Percentiles rank a stretch among this genome's conserved stretches.
These are phyloP conservation scores for Isichthys henryi DNA, from an alignment of 2,113 vertebrate species.

Conservation along the genomic window DNA sequence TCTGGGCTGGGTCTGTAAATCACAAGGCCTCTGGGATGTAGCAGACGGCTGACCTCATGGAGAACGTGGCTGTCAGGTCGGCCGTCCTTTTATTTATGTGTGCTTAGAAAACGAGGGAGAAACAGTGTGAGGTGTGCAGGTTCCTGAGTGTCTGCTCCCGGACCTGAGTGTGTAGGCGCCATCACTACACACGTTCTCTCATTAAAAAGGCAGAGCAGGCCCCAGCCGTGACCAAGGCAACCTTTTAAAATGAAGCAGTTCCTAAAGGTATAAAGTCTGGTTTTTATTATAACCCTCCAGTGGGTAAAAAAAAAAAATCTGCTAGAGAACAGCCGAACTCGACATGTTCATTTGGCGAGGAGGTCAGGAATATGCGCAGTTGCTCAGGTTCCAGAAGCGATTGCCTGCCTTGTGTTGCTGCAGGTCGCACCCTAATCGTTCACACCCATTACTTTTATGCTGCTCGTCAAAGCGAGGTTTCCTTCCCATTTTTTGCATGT, in stretches of 20 bases:
- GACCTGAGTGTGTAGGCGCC: background rate
- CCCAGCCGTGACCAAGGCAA: background rate
- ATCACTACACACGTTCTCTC: background rate
- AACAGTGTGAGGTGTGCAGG: background rate
- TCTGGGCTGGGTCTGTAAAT: background rate
- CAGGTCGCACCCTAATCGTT: background rate
- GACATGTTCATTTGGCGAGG: background rate
- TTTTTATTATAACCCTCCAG: background rate
- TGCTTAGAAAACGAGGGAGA: background rate
- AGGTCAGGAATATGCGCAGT: background rate
- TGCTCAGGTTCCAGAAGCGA: background rate
- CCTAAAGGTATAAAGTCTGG: background rate
- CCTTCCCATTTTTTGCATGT: background rate
- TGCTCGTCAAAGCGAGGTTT: too few species aligned
- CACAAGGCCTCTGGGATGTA: background rate
- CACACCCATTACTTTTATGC: background rate
- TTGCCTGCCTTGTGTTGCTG: background rate
- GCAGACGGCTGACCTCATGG: background rate
- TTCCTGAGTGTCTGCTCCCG: background rate
- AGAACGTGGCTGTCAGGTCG: background rate
- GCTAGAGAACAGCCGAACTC: background rate
- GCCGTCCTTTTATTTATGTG: background rate
- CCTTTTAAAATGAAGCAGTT: background rate
- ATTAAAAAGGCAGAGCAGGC: background rate
- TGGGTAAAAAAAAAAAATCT: background rate